Conservation (phyloP, 2,113 vertebrate genomes). For the Lycaon pictus region DNA sequence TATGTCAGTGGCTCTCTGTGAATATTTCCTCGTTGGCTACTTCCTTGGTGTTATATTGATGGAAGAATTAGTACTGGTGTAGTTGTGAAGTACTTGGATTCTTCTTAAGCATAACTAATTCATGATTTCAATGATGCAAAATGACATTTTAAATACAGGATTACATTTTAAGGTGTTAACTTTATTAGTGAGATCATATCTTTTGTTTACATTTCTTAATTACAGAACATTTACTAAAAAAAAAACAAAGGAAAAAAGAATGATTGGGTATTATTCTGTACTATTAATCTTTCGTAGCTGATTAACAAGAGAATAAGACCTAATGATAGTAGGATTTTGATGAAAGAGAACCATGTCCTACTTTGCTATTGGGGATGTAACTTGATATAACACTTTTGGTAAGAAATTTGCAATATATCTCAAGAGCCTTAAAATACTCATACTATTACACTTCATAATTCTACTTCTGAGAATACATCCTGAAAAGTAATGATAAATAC, state of each 20-base stretch:
- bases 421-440: not conserved
- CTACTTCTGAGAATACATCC: not conserved
- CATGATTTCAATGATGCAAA: not conserved
- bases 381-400: not conserved
- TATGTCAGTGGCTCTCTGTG: not conserved
- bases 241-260: slow-evolving; percentile 48
- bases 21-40: not conserved
- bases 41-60: not conserved
- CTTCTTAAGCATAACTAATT: slow-evolving; percentile 3
- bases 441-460: not conserved
- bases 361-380: not conserved
- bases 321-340: not conserved
- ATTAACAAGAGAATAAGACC: not conserved
- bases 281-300: not conserved
- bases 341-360: not conserved
- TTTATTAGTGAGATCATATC: not conserved
- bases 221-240: not conserved
- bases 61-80: not conserved
- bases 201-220: slow-evolving; percentile 11
- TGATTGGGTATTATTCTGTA: slow-evolving; percentile 40
- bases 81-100: not conserved
- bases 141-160: slow-evolving; percentile 9
- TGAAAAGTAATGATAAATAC: not conserved
- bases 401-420: slow-evolving; percentile 6
- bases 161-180: not conserved